Evolutionary conservation across 2,113 vertebrate genomes (phyloP).

Genomic region (Mesitornis unicolor): DNA sequence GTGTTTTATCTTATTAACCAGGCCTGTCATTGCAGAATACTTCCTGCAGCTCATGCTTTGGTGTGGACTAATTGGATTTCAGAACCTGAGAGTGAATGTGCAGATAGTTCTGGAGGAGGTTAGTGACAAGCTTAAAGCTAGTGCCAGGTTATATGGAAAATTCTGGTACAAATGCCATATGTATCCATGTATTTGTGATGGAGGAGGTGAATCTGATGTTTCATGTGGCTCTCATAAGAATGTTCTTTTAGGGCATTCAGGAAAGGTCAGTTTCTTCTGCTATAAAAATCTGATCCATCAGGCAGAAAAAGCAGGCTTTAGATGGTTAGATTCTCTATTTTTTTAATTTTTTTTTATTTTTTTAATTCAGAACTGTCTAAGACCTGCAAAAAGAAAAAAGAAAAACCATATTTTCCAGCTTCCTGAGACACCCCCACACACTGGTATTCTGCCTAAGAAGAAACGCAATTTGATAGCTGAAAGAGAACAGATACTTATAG

Average conservation of each 20-base stretch:
- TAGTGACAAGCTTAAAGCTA: neutral
- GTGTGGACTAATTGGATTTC: neutral
- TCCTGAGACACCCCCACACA: accelerated
- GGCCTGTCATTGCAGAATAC: neutral
- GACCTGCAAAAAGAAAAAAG: neutral
- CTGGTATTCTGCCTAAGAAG: neutral
- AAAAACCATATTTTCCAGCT: neutral
- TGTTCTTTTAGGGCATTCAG: neutral
- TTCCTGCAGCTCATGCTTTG: neutral
- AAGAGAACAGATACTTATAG: neutral
- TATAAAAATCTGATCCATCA: neutral
- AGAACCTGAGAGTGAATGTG: neutral
- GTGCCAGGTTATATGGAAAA: neutral
- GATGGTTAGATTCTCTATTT: neutral
- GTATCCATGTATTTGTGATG: neutral
- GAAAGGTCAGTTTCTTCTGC: neutral
- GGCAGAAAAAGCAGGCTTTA: neutral
- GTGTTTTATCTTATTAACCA: neutral
- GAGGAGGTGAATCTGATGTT: neutral
- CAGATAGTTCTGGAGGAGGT: neutral
- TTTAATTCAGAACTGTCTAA: neutral
- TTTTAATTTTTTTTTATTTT: neutral
- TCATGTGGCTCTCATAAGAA: neutral
- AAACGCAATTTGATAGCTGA: neutral
- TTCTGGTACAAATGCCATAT: neutral